Conservation (phyloP, 23 tunicate species). For the Pegea sp. region DNA sequence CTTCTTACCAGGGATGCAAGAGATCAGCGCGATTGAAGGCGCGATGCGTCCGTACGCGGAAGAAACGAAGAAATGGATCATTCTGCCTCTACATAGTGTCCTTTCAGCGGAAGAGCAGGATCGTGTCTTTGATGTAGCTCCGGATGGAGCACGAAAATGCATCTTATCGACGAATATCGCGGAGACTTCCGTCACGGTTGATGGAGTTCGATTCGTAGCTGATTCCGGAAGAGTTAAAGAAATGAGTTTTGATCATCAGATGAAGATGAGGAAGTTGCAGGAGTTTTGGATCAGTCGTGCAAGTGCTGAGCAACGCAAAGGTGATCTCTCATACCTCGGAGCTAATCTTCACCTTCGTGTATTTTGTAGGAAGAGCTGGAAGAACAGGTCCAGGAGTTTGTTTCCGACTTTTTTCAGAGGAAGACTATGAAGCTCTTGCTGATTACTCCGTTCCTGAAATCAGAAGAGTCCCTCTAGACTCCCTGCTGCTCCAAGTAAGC, state of each 20-base stretch:
- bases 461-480: slow-evolving; percentile 78
- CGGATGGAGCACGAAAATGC: slow-evolving; percentile 88
- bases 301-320: slow-evolving; percentile 97
- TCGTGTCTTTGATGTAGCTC: slow-evolving; percentile 77
- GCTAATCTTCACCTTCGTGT: background rate
- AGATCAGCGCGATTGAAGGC: slow-evolving; percentile 72
- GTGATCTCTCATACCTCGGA: slow-evolving; percentile 4
- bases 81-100: slow-evolving; percentile 85
- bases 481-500: slow-evolving; percentile 63
- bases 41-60: slow-evolving; percentile 70
- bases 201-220: slow-evolving; percentile 89
- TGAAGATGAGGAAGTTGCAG: slow-evolving; percentile 73
- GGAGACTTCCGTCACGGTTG: slow-evolving; percentile 98
- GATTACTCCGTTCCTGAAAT: slow-evolving; percentile 91
- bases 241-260: slow-evolving; percentile 92
- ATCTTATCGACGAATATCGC: slow-evolving; percentile 98
- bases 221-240: slow-evolving; percentile 94
- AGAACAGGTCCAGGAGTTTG: slow-evolving; percentile 95
- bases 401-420: slow-evolving; percentile 80
- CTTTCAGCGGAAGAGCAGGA: slow-evolving; percentile 84
- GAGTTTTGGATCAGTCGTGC: slow-evolving; percentile 87
- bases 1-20: slow-evolving; percentile 96
- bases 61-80: slow-evolving; percentile 70
- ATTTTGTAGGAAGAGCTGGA: slow-evolving; percentile 53
- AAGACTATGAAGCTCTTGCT: slow-evolving; percentile 72